Conservation (phyloP, 2,888 invertebrate species). For the Rapana venosa region DNA sequence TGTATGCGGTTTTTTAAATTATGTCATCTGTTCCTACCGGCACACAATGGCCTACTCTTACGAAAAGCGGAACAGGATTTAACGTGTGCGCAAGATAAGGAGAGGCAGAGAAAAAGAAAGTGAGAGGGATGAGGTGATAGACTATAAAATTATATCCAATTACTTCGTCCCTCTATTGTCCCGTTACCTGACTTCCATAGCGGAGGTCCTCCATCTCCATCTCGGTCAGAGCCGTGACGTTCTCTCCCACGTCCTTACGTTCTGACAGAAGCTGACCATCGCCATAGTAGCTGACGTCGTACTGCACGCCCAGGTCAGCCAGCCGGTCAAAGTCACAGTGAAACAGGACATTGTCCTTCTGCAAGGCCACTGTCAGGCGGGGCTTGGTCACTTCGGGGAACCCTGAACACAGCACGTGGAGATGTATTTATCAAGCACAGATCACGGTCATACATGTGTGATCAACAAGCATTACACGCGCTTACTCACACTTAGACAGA, state of each 20-base stretch:
- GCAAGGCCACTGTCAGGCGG: constrained; percentile 38
- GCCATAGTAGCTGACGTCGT: constrained; percentile 42
- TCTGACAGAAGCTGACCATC: constrained; percentile 37
- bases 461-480: too few species aligned
- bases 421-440: background rate
- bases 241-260: background rate
- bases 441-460: background rate
- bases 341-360: constrained; percentile 42
- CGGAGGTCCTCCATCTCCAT: constrained; percentile 24
- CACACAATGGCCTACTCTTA: too few species aligned
- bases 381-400: constrained; percentile 49
- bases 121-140: too few species aligned
- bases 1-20: too few species aligned
- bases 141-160: background rate
- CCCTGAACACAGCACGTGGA: constrained; percentile 36
- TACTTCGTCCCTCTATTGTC: background rate
- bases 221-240: constrained; percentile 42
- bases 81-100: too few species aligned
- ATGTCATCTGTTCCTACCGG: too few species aligned
- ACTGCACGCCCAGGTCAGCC: constrained; percentile 45
- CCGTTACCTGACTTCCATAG: constrained; percentile 46
- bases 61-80: too few species aligned
- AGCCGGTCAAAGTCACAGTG: constrained; percentile 49
- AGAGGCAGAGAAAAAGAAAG: too few species aligned
- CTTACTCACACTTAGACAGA: too few species aligned